Evolutionary conservation across 2,888 invertebrate genomes (phyloP), one percentile per base, ranked within the genome.

Genomic region (Endomychus coccineus): DNA sequence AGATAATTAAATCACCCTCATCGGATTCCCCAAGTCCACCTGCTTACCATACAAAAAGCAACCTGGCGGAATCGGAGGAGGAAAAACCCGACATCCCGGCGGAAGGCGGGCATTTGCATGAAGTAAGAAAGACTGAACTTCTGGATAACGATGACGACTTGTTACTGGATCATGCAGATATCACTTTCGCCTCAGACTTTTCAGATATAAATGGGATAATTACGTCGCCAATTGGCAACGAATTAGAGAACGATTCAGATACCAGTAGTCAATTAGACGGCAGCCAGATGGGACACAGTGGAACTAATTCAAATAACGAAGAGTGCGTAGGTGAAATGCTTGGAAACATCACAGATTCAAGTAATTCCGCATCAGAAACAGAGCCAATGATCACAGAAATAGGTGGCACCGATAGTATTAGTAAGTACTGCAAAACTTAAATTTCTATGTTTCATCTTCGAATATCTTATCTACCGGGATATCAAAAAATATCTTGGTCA

Each of bases 41-140:
- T 46, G 50, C 46, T 37, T 49, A 45, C 24, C 35, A 34, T 11
- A 42, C 46, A 30, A 36, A 39, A 33, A 17, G 22, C 39, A 31
- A 35, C 25, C 53, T 70, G 2, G 70, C 70, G 47, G 70, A 70
- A 3, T 53, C 70, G 3, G 69, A 62, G 58, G 68, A 68, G 51
- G 69, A 69, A 34, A 66, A 67, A 49, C 56, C 69, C 10, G 14
- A 4, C 6, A 9, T 3, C 10, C 2, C 30, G 19, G 16, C 16
- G 17, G 7, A 11, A 11, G 11, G n/a, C n/a, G n/a, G n/a, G n/a
- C n/a, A 16, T 27, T 3, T 10, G 5, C 58, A 62, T 4, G 42
- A 54, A 50, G 55, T 42, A 19, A 54, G 58, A n/a, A n/a, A n/a
- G n/a, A n/a, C n/a, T n/a, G n/a, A n/a, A 39, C 51, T 48, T 24